Evolutionary conservation across 2,888 invertebrate species (phyloP), one percentile per base, ranked within the genome.

Genomic region (Mamestra brassicae): DNA sequence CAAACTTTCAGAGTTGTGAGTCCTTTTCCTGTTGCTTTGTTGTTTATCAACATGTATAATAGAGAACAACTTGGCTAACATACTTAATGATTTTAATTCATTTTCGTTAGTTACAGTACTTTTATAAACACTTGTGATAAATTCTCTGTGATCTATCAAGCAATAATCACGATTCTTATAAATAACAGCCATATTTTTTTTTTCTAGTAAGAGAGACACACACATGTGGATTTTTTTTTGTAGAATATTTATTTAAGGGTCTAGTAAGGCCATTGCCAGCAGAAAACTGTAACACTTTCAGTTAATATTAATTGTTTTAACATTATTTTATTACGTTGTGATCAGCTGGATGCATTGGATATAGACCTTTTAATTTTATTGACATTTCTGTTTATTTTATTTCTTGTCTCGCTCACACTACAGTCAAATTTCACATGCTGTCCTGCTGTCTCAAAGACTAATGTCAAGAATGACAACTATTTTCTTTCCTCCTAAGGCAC

Each of bases 81-180:
- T 68, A 66, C 81, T 80, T 73, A 86, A 93, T n/a, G 91, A 87
- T 71, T 70, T 42, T 26, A 64, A 78, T 74, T 80, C 72, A 63
- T 80, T 81, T 62, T 85, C 84, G 61, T 74, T 69, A 61, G 74
- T 87, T 84, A 74, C 74, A 83, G 91, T 92, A 88, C 88, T 87
- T 83, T 91, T 84, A 80, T 93, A 95, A 65, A 95, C 77, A 15
- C 88, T 87, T 61, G 85, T 74, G 75, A 93, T 81, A 75, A 87
- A 94, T 15, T 91, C 84, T 72, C 85, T 86, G 78, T 96, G 95
- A 85, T 94, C 93, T 75, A 95, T 74, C 3, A 94, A 81, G 77
- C 62, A 88, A 76, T 45, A 92, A 54, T 85, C 79, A 70, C 74
- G 62, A 71, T 66, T 78, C 58, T 79, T 75, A 69, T 67, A 78